These are phyloP conservation scores for Helobdella robusta DNA, from an alignment of 2,888 invertebrate species.

Conservation along the genomic window DNA sequence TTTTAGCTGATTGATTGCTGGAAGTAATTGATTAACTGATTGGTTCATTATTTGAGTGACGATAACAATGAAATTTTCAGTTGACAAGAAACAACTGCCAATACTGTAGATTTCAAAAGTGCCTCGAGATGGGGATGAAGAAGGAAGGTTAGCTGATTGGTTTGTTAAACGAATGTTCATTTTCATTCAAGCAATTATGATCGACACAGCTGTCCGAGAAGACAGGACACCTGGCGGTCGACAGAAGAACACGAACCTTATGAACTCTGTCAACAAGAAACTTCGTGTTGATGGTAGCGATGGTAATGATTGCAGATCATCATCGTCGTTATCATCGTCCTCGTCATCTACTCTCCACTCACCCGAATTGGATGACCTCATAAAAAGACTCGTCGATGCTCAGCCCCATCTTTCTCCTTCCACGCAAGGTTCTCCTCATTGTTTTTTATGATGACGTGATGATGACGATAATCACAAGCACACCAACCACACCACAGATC, in stretches of 20 bases:
- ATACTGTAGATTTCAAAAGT: constrained; percentile 47
- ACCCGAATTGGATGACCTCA: constrained; percentile 32
- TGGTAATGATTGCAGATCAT: too few relatives aligned
- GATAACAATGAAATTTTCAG: too few relatives aligned
- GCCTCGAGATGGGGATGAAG: constrained; percentile 47
- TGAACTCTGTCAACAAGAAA: constrained; percentile 37
- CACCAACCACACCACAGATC: background rate
- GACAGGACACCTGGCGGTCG: constrained; percentile 49
- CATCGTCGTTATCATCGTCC: too few relatives aligned
- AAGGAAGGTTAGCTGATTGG: constrained; percentile 42
- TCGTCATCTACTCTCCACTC: too few relatives aligned
- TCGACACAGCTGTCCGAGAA: constrained; percentile 45
- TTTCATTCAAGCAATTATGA: background rate
- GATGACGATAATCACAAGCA: background rate
- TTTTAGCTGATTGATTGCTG: background rate
- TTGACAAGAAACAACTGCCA: constrained; percentile 48
- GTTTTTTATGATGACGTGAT: too few relatives aligned
- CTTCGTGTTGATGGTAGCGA: too few relatives aligned
- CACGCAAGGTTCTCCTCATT: constrained; percentile 35
- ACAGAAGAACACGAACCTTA: constrained; percentile 42
- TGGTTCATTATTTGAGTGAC: too few relatives aligned
- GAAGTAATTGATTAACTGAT: too few relatives aligned
- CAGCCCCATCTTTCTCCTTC: constrained; percentile 41
- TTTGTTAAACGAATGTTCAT: background rate
- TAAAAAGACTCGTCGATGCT: constrained; percentile 37